These are phyloP conservation scores for Microcebus murinus DNA, from an alignment of 2,113 vertebrate species.

Conservation along the genomic window DNA sequence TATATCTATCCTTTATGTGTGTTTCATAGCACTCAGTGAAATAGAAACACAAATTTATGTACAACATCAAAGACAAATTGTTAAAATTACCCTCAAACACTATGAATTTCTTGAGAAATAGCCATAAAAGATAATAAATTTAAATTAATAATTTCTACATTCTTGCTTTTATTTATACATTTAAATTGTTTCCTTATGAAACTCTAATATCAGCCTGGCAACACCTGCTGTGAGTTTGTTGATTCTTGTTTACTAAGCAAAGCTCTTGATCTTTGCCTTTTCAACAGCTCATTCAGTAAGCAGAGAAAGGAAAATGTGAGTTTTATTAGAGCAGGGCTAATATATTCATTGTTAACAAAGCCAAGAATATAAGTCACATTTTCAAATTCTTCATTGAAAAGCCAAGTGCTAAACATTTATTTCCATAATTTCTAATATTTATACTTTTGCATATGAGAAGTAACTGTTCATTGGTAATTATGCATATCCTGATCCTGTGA, in stretches of 20 bases:
- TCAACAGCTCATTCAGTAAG: constrained; percentile 33
- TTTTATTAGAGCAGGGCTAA: constrained; percentile 57
- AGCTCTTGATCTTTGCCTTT: constrained; percentile 51
- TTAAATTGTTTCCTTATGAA: constrained; percentile 26
- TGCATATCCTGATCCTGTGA: background rate
- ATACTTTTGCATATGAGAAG: background rate
- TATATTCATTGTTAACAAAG: constrained; percentile 45
- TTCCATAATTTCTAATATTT: background rate
- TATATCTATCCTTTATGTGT: background rate
- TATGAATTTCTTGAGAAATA: background rate
- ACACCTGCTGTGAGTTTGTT: background rate
- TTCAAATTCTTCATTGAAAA: constrained; percentile 46
- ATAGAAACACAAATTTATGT: background rate
- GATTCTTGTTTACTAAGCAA: constrained; percentile 56
- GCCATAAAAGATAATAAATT: background rate
- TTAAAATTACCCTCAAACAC: background rate
- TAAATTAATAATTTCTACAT: background rate
- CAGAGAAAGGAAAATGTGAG: background rate
- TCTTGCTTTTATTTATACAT: background rate
- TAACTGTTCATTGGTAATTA: background rate
- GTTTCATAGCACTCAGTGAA: background rate
- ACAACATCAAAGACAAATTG: background rate
- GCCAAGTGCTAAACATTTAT: constrained; percentile 9
- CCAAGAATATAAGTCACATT: constrained; percentile 39
- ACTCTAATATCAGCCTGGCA: background rate